phyloP scores from a whole-genome alignment of 2,113 vertebrate genomes.

The Apodemus sylvaticus region DNA sequence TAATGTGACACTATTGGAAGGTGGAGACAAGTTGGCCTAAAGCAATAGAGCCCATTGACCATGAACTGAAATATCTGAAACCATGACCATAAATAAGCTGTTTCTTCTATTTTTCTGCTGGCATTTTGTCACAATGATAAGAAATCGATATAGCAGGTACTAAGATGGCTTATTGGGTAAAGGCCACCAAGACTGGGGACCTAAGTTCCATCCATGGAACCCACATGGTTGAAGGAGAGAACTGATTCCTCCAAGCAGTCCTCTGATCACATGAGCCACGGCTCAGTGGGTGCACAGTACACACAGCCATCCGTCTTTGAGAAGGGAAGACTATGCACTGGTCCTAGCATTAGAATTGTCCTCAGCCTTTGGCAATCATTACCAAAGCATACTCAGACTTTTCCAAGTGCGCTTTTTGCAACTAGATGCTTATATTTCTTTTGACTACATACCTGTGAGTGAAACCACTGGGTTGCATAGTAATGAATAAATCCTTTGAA shows the following conservation, averaged over 20 bases:
- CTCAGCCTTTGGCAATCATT: not conserved
- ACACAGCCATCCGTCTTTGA: not conserved
- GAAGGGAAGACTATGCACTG: not conserved
- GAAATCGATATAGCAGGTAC: not conserved
- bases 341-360: not conserved
- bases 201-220: not conserved
- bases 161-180: not conserved
- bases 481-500: not conserved
- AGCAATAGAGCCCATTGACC: not conserved
- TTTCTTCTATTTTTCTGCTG: not conserved
- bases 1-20: not conserved
- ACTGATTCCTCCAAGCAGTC: not conserved
- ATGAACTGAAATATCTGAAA: not conserved
- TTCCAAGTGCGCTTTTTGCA: not conserved
- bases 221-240: not conserved
- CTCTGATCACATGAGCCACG: not conserved
- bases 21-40: not conserved
- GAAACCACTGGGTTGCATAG: not conserved
- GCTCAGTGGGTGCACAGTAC: not conserved
- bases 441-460: not conserved
- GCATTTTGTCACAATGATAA: not conserved
- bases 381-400: not conserved
- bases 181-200: not conserved
- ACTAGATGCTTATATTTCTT: not conserved
- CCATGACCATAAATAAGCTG: not conserved